Conservation (phyloP, 2,113 vertebrate species). For the Myotis davidii region DNA sequence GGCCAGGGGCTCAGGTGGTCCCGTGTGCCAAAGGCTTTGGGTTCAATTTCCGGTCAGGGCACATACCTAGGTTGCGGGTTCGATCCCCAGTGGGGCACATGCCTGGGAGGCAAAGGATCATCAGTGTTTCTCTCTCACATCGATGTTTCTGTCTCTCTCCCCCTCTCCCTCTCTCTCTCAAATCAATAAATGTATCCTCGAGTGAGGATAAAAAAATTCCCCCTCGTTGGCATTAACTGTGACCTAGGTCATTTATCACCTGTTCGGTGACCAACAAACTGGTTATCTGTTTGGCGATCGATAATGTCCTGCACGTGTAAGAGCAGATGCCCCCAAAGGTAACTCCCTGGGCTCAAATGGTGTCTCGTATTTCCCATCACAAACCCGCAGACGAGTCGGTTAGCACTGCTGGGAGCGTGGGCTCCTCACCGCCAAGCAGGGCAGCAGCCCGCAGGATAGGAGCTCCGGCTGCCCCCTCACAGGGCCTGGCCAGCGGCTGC, state of each 20-base stretch:
- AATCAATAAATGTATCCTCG: neutral
- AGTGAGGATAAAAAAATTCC: neutral
- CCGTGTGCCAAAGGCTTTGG: too few species aligned
- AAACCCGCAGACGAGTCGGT: neutral
- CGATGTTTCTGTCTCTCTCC: neutral
- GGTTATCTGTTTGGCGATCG: neutral
- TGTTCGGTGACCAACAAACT: neutral
- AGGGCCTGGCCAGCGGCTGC: neutral
- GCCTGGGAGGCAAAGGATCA: neutral
- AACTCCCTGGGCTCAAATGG: neutral
- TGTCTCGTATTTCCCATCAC: neutral
- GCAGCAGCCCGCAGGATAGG: too few species aligned
- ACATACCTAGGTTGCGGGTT: neutral
- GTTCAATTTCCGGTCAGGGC: too few species aligned
- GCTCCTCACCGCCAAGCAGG: neutral
- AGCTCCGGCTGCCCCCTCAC: neutral
- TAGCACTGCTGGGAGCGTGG: neutral
- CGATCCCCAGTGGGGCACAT: neutral
- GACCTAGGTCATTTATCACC: neutral
- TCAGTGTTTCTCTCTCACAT: neutral
- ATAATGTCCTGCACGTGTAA: neutral
- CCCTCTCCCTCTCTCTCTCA: neutral
- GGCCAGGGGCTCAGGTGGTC: neutral
- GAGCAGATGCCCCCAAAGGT: neutral
- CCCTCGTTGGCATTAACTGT: neutral